These are phyloP conservation scores for Carposina sasakii DNA, from an alignment of 1,140 invertebrate species.

Conservation along the genomic window DNA sequence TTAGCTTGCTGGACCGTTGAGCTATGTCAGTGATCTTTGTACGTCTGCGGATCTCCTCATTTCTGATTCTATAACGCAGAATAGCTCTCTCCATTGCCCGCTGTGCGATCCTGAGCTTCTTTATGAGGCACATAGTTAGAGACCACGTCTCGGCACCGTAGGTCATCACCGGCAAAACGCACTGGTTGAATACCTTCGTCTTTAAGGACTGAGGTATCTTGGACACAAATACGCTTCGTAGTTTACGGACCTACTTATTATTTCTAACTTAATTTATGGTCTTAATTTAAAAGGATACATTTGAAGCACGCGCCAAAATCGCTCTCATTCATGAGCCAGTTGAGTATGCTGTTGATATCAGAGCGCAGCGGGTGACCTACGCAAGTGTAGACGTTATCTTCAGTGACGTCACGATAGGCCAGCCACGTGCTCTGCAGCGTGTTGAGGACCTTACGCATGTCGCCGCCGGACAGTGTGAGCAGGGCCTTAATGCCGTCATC, in stretches of 20 bases:
- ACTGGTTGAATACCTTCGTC: no score
- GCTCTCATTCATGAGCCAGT: conserved; percentile 91
- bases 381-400: conserved; percentile 96
- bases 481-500: conserved; percentile 94
- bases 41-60: no score
- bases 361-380: conserved; percentile 94
- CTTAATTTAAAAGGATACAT: conserved; percentile 88
- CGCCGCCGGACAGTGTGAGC: conserved; percentile 92
- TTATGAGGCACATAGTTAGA: no score
- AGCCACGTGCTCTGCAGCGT: conserved; percentile 94
- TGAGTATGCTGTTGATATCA: conserved; percentile 92
- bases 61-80: no score
- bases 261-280: neutral
- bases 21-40: no score
- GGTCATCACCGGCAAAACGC: no score
- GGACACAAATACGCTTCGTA: no score
- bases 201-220: no score
- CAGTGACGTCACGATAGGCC: conserved; percentile 90
- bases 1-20: no score
- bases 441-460: conserved; percentile 98
- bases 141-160: no score
- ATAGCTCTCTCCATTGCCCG: no score
- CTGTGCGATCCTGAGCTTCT: no score
- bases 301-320: conserved; percentile 85
- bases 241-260: neutral